Evolutionary conservation across 1,140 invertebrate species (phyloP).

Genomic region (Dryas iulia): DNA sequence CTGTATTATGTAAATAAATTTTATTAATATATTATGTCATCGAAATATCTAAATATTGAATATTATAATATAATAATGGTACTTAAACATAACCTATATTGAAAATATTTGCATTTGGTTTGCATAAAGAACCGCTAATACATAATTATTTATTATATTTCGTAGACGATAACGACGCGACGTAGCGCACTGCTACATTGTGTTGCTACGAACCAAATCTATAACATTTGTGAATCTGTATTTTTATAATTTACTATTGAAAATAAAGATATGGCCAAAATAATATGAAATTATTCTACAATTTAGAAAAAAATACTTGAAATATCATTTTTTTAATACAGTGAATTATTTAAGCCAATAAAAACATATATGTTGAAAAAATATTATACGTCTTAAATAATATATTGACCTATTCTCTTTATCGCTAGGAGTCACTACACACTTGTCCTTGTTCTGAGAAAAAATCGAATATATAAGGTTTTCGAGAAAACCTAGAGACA

Average conservation of each 20-base stretch:
- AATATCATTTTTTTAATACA: no score
- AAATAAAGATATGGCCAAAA: no score
- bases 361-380: no score
- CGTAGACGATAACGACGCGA: not conserved
- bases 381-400: no score
- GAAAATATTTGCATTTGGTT: not conserved
- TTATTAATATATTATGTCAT: not conserved
- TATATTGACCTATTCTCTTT: no score
- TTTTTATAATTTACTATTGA: not conserved
- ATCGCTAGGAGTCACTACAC: no score
- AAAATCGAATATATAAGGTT: no score
- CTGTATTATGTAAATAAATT: not conserved
- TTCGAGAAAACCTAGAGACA: no score
- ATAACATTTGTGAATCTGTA: not conserved
- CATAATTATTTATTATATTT: conserved; percentile 1
- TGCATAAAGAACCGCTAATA: not conserved
- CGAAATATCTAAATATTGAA: not conserved
- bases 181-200: not conserved
- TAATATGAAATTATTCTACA: no score
- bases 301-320: no score
- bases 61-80: not conserved
- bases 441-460: no score
- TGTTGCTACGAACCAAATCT: not conserved
- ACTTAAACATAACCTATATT: not conserved
- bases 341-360: no score